These are phyloP conservation scores for Conus canariensis DNA, from an alignment of 2,888 invertebrate genomes.

Conservation along the genomic window DNA sequence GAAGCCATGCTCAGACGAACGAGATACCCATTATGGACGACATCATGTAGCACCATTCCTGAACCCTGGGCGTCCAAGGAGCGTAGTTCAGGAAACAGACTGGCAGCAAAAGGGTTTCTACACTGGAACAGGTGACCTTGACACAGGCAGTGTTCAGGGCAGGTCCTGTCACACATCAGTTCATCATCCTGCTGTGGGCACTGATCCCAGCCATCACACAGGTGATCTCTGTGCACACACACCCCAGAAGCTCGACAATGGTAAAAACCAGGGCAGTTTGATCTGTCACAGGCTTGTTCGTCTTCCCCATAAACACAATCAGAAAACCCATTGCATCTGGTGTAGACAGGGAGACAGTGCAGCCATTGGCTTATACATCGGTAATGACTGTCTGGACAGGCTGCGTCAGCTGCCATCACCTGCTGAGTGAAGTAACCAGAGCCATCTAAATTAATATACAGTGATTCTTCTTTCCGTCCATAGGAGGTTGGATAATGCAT, in stretches of 20 bases:
- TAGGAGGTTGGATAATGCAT: neutral
- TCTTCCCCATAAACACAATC: neutral
- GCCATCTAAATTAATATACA: neutral
- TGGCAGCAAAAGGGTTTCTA: neutral
- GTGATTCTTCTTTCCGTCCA: neutral
- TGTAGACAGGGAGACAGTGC: neutral
- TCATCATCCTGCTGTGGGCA: slow-evolving; percentile 15
- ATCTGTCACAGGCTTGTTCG: neutral
- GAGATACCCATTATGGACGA: neutral
- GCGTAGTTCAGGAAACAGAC: neutral
- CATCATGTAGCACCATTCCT: neutral
- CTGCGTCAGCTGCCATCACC: neutral
- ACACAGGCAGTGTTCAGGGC: neutral
- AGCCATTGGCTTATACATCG: neutral
- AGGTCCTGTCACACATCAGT: neutral
- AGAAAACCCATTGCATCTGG: neutral
- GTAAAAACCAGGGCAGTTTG: neutral
- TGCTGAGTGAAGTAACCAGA: neutral
- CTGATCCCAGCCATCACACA: slow-evolving; percentile 17
- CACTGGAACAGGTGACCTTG: neutral
- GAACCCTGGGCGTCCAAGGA: neutral
- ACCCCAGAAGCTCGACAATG: neutral
- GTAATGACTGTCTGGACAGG: neutral
- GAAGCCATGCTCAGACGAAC: neutral
- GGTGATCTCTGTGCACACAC: neutral